These are phyloP conservation scores for Epistrophe grossulariae DNA, from an alignment of 2,888 invertebrate species.

Conservation along the genomic window DNA sequence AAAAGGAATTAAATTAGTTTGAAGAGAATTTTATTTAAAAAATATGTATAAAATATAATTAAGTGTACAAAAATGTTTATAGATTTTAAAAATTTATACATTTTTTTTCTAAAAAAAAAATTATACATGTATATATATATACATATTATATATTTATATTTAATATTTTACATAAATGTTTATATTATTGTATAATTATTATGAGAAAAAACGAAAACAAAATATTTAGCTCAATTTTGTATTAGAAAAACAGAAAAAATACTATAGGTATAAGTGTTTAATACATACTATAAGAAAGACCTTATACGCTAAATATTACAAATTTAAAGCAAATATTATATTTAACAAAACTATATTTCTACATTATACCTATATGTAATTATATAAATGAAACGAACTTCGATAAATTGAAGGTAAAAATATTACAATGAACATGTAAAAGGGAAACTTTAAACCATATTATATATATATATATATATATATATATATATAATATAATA, in stretches of 20 bases:
- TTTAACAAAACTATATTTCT: conserved; percentile 48
- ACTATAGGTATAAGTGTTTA: conserved; percentile 49
- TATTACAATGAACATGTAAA: conserved; percentile 46
- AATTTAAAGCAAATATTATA: conserved; percentile 38
- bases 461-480: conserved; percentile 41
- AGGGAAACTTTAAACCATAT: conserved; percentile 7
- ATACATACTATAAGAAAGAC: conserved; percentile 40
- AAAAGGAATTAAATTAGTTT: conserved; percentile 3
- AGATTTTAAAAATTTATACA: conserved; percentile 65
- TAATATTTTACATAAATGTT: conserved; percentile 17
- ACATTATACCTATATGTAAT: neutral
- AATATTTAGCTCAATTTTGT: conserved; percentile 71
- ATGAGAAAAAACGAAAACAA: conserved; percentile 28
- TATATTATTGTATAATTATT: conserved; percentile 32
- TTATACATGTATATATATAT: conserved; percentile 28
- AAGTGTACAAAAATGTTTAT: conserved; percentile 47
- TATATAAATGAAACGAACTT: conserved; percentile 41
- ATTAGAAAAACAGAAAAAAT: conserved; percentile 51
- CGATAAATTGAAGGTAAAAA: conserved; percentile 37
- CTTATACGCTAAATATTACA: conserved; percentile 49
- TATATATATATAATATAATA: conserved; percentile 24
- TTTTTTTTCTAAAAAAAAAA: conserved; percentile 20
- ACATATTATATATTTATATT: conserved; percentile 9
- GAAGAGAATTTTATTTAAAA: conserved; percentile 20
- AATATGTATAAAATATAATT: neutral